phyloP scores from a whole-genome alignment of 2,888 invertebrate genomes.

The Urechis unicinctus region DNA sequence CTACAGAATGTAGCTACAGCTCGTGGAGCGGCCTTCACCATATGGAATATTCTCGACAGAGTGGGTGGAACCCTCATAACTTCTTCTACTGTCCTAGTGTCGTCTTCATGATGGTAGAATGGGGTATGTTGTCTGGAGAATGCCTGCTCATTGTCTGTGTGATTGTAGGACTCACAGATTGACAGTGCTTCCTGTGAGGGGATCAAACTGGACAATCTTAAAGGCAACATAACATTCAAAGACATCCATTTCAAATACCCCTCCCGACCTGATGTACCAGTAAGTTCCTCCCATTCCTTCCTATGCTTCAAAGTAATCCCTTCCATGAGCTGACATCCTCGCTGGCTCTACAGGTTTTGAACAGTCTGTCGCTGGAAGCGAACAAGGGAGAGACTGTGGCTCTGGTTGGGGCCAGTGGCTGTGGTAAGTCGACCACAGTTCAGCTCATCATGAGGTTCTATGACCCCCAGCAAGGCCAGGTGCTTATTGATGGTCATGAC shows the following conservation, averaged over 20 bases:
- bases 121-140: too few relatives aligned
- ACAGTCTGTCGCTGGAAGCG: constrained; percentile 45
- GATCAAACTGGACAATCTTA: constrained; percentile 53
- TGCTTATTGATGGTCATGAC: constrained; percentile 51
- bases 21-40: constrained; percentile 58
- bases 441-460: constrained; percentile 80
- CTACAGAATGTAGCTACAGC: constrained; percentile 36
- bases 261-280: constrained; percentile 60
- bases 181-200: constrained; percentile 66
- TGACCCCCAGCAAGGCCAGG: constrained; percentile 49
- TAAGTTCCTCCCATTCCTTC: too few relatives aligned
- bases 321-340: background rate
- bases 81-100: too few relatives aligned
- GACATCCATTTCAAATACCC: constrained; percentile 72
- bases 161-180: constrained; percentile 59
- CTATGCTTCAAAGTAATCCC: too few relatives aligned
- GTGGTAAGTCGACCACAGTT: constrained; percentile 84
- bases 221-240: constrained; percentile 64
- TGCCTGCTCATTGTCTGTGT: too few relatives aligned
- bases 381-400: constrained; percentile 44
- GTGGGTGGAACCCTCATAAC: too few relatives aligned
- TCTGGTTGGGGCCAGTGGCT: constrained; percentile 67
- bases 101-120: too few relatives aligned
- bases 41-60: constrained; percentile 69
- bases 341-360: constrained; percentile 51